Conservation (phyloP, 2,888 invertebrate species). For the Hedya salicella region DNA sequence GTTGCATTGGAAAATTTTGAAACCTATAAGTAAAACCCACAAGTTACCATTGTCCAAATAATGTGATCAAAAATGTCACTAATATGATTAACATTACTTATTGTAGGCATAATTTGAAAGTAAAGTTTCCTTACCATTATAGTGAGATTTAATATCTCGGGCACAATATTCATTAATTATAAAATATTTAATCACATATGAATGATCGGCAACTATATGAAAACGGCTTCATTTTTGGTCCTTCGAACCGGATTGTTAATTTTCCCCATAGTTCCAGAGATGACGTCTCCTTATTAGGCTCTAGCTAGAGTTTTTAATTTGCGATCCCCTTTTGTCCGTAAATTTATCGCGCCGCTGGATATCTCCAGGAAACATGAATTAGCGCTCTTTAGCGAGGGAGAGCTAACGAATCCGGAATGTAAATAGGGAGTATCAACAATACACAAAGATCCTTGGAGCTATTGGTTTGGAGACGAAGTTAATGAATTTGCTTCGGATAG, state of each 20-base stretch:
- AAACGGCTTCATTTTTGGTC: background rate
- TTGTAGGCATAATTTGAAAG: no score
- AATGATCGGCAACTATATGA: no score
- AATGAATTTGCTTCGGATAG: slow-evolving; percentile 39
- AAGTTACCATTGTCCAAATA: no score
- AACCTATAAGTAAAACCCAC: no score
- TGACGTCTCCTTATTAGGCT: slow-evolving; percentile 63
- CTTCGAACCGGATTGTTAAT: background rate
- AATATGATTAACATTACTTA: no score
- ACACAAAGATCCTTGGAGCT: slow-evolving; percentile 36
- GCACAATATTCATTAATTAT: no score
- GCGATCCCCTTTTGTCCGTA: slow-evolving; percentile 71
- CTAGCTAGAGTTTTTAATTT: slow-evolving; percentile 78
- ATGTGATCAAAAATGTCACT: no score
- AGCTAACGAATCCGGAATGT: slow-evolving; percentile 63
- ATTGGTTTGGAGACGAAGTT: slow-evolving; percentile 34
- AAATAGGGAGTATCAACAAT: slow-evolving; percentile 50
- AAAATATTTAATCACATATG: no score
- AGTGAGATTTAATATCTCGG: no score
- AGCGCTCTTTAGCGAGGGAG: slow-evolving; percentile 64
- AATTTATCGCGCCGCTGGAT: slow-evolving; percentile 74
- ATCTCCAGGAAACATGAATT: slow-evolving; percentile 79
- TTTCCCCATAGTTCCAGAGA: slow-evolving; percentile 56
- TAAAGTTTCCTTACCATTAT: no score
- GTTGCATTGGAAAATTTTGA: no score